phyloP scores from a whole-genome alignment of 2,113 vertebrate genomes.

The Crotalus tigris region DNA sequence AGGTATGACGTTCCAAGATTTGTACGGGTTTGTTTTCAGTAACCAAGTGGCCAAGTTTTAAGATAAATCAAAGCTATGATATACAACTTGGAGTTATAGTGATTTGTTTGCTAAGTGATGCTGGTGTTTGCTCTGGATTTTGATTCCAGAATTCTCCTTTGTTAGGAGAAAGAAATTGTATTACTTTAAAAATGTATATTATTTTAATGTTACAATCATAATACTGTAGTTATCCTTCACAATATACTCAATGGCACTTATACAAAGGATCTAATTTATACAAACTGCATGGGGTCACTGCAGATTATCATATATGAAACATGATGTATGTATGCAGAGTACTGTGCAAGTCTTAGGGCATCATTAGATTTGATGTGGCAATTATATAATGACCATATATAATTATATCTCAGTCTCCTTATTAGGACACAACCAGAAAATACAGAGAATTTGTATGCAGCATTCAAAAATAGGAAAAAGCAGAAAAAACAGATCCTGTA shows the following conservation, averaged over 20 bases:
- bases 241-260: background rate
- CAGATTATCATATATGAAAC: background rate
- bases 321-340: background rate
- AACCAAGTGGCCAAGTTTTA: background rate
- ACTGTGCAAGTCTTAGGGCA: background rate
- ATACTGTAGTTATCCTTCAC: background rate
- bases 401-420: background rate
- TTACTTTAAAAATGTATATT: background rate
- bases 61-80: background rate
- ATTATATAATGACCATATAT: background rate
- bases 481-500: background rate
- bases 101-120: background rate
- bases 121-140: background rate
- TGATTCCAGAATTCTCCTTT: background rate
- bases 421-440: background rate
- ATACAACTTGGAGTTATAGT: background rate
- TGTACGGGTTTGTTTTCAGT: background rate
- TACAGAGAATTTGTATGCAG: background rate
- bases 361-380: background rate
- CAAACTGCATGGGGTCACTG: background rate
- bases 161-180: rapidly evolving
- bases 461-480: background rate
- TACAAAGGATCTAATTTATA: background rate
- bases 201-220: background rate
- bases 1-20: background rate